Evolutionary conservation across 2,888 invertebrate genomes (phyloP).

Genomic region (Aphodius sticticus): DNA sequence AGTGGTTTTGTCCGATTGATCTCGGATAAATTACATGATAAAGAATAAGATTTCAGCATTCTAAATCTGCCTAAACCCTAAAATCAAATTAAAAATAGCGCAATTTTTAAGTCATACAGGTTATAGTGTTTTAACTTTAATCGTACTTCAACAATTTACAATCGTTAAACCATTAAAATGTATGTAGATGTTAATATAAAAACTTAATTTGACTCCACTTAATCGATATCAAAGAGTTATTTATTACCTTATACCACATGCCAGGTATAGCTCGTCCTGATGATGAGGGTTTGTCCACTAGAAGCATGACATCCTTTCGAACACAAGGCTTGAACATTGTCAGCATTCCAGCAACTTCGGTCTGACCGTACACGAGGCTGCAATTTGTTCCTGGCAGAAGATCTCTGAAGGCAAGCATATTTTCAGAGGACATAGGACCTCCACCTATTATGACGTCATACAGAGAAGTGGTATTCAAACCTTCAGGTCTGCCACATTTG

Average conservation of each 20-base stretch:
- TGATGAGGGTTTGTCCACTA: slow-evolving; percentile 50
- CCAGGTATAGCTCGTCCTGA: slow-evolving; percentile 49
- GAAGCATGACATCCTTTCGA: slow-evolving; percentile 46
- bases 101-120: too few species aligned
- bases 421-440: slow-evolving; percentile 47
- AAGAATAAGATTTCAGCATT: too few species aligned
- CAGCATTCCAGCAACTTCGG: slow-evolving; percentile 52
- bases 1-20: too few species aligned
- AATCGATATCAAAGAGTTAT: too few species aligned
- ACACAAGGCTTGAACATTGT: slow-evolving; percentile 47
- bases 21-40: too few species aligned
- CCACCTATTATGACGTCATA: slow-evolving; percentile 49
- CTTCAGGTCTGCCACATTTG: slow-evolving; percentile 52
- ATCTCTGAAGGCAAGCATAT: slow-evolving; percentile 49
- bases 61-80: too few species aligned
- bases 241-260: slow-evolving; percentile 49
- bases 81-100: too few species aligned
- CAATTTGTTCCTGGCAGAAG: slow-evolving; percentile 54
- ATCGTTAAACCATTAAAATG: too few species aligned
- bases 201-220: too few species aligned
- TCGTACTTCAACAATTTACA: too few species aligned
- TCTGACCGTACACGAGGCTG: slow-evolving; percentile 52
- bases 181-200: too few species aligned
- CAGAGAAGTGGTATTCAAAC: slow-evolving; percentile 51
- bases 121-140: too few species aligned